These are phyloP conservation scores for Eumacrocentrus americanus DNA, from an alignment of 2,888 invertebrate species.

Conservation along the genomic window DNA sequence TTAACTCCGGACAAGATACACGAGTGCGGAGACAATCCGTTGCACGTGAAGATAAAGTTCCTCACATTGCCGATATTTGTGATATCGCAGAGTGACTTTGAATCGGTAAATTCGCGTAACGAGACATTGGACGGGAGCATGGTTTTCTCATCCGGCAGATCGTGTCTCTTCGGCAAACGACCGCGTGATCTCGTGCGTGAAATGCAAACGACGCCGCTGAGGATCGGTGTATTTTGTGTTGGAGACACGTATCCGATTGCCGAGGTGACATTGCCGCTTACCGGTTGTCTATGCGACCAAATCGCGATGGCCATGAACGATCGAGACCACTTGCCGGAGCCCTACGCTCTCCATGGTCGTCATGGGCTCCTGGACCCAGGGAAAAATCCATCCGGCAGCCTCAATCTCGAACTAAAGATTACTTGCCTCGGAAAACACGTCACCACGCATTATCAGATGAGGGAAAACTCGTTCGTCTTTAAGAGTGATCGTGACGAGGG, in stretches of 20 bases:
- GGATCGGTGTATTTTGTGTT: constrained; percentile 51
- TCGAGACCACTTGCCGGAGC: constrained; percentile 47
- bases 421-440: constrained; percentile 50
- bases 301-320: constrained; percentile 55
- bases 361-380: constrained; percentile 52
- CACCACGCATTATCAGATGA: constrained; percentile 48
- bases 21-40: constrained; percentile 41
- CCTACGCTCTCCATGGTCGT: constrained; percentile 46
- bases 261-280: constrained; percentile 47
- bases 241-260: constrained; percentile 57
- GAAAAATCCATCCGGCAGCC: constrained; percentile 48
- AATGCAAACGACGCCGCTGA: constrained; percentile 46
- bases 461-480: constrained; percentile 44
- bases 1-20: constrained; percentile 46
- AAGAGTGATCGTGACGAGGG: constrained; percentile 43
- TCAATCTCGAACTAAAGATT: constrained; percentile 48
- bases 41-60: constrained; percentile 53
- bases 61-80: constrained; percentile 55
- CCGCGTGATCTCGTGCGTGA: constrained; percentile 50
- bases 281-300: constrained; percentile 56
- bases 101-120: constrained; percentile 35
- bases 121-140: constrained; percentile 3
- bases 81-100: constrained; percentile 49
- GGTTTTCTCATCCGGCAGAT: constrained; percentile 41
- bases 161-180: constrained; percentile 51